Evolutionary conservation across 2,888 invertebrate genomes (phyloP).

Genomic region (Ormyrus rosae): DNA sequence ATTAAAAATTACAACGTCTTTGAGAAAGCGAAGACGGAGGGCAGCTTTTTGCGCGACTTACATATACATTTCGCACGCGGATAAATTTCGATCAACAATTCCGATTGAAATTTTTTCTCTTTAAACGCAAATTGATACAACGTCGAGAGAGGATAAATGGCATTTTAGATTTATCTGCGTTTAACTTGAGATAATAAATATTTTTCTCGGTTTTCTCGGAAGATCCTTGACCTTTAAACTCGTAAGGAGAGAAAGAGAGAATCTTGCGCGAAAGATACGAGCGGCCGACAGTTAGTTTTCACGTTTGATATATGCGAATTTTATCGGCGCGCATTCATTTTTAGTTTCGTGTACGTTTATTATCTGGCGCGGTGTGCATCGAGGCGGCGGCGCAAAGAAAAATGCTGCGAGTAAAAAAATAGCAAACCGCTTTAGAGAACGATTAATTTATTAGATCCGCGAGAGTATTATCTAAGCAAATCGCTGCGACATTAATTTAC

Average conservation of each 20-base stretch:
- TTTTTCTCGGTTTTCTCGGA: neutral
- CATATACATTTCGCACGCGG: neutral
- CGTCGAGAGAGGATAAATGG: too few relatives aligned
- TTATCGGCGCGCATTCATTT: neutral
- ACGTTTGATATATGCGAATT: neutral
- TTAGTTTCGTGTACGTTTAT: neutral
- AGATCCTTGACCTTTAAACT: conserved; percentile 32
- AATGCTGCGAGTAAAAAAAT: neutral
- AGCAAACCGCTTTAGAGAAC: too few relatives aligned
- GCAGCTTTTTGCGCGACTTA: neutral
- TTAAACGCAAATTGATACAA: too few relatives aligned
- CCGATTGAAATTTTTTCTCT: too few relatives aligned
- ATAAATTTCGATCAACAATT: neutral
- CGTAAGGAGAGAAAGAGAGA: neutral
- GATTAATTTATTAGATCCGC: neutral
- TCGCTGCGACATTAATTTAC: conserved; percentile 14
- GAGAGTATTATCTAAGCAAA: conserved; percentile 15
- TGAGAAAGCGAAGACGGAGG: too few relatives aligned
- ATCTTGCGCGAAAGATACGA: neutral
- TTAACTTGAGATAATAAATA: neutral
- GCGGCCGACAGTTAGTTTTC: neutral
- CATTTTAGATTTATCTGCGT: neutral
- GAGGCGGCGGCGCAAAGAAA: too few relatives aligned
- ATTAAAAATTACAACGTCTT: too few relatives aligned
- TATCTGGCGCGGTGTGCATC: neutral